Evolutionary conservation across 2,888 invertebrate genomes (phyloP).

Genomic region (Thumatha senex): DNA sequence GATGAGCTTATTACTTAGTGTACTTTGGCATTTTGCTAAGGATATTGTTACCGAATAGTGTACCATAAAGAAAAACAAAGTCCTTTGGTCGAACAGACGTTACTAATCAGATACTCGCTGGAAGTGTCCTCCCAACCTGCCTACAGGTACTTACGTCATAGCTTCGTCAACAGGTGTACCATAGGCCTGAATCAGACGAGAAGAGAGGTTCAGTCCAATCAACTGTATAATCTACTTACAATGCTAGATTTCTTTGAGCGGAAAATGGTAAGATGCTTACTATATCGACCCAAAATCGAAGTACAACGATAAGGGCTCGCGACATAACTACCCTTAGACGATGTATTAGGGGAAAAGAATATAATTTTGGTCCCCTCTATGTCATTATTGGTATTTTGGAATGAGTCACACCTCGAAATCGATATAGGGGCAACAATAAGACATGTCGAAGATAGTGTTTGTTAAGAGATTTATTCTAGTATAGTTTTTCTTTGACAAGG

Average conservation of each 20-base stretch:
- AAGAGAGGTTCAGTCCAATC: no score
- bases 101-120: no score
- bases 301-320: constrained; percentile 18
- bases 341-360: constrained; percentile 51
- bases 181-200: no score
- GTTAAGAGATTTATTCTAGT: constrained; percentile 15
- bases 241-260: constrained; percentile 14
- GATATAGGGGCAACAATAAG: constrained; percentile 13
- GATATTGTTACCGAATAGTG: no score
- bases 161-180: no score
- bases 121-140: no score
- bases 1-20: no score
- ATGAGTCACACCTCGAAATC: constrained; percentile 46
- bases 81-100: no score
- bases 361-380: constrained; percentile 58
- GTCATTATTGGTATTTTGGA: constrained; percentile 69
- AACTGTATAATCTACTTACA: no score
- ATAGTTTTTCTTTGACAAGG: not conserved
- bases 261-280: constrained; percentile 21
- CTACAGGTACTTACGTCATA: no score
- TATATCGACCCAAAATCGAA: constrained; percentile 21
- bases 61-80: no score
- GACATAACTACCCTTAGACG: constrained; percentile 20
- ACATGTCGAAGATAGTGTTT: constrained; percentile 10
- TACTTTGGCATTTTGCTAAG: no score